A percentile compares a stretch with the other conserved stretches of the same genome.
Evolutionary conservation across 2,797 vertebrate genomes (phyloP).

Genomic region (Lacerta bilineata): DNA sequence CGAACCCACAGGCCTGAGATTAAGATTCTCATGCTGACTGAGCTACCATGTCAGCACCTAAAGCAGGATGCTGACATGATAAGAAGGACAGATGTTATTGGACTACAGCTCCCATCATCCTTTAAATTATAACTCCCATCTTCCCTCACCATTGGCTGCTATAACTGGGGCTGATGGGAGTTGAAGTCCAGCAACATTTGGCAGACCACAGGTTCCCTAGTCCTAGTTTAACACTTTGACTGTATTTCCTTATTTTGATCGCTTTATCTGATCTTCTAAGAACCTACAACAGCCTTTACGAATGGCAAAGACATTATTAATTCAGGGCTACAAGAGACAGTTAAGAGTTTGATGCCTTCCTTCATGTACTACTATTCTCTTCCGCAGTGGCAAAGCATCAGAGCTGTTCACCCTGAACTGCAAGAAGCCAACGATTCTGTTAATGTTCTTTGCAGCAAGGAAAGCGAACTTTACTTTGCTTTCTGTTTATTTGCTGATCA

Average conservation of each 20-base stretch:
- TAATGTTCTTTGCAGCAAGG: constrained; percentile 47
- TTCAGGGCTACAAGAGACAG: not conserved
- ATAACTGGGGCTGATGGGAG: too few relatives aligned
- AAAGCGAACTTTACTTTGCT: constrained; percentile 66
- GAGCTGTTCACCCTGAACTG: constrained; percentile 53
- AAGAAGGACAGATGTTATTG: too few relatives aligned
- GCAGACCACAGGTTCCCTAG: too few relatives aligned
- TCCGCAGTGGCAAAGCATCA: constrained; percentile 62
- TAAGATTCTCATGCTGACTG: too few relatives aligned
- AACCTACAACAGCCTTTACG: not conserved
- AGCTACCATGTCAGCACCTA: too few relatives aligned
- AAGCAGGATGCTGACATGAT: too few relatives aligned
- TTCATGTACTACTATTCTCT: constrained; percentile 62
- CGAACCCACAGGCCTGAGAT: too few relatives aligned
- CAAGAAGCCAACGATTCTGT: constrained; percentile 62
- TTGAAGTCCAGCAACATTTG: too few relatives aligned
- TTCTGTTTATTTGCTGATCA: constrained; percentile 30
- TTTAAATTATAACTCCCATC: too few relatives aligned
- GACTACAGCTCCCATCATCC: too few relatives aligned
- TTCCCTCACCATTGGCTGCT: too few relatives aligned
- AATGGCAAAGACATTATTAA: not conserved
- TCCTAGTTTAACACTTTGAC: not conserved
- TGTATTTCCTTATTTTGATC: not conserved
- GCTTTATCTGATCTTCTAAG: not conserved
- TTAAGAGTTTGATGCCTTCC: constrained; percentile 55